These are phyloP conservation scores for Hemiscyllium ocellatum DNA, from an alignment of 2,113 vertebrate genomes.

Conservation along the genomic window DNA sequence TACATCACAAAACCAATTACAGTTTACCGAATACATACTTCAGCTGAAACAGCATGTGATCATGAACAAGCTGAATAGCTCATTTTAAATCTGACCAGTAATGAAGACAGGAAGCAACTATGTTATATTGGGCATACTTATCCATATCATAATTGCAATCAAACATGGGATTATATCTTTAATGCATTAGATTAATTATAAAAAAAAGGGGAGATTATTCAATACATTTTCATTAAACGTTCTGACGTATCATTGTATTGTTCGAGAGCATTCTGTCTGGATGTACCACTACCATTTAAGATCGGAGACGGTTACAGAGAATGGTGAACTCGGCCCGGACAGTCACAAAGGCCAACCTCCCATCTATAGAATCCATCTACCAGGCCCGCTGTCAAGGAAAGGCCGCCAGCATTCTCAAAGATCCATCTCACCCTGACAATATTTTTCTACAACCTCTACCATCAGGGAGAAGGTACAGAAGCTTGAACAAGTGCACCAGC, in stretches of 20 bases:
- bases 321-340: too few species aligned
- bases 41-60: background rate
- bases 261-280: too few species aligned
- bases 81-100: constrained; percentile 9
- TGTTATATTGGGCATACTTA: background rate
- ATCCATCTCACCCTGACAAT: too few species aligned
- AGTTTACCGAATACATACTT: background rate
- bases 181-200: background rate
- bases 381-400: too few species aligned
- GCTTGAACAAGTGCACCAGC: too few species aligned
- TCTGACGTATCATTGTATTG: background rate
- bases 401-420: too few species aligned
- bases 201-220: background rate
- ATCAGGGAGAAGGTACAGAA: too few species aligned
- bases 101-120: background rate
- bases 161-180: background rate
- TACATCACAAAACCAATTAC: constrained; percentile 31
- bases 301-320: too few species aligned
- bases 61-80: background rate
- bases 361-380: too few species aligned
- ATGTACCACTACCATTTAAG: too few species aligned
- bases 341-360: too few species aligned
- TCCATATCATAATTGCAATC: background rate
- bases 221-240: background rate
- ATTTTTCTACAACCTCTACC: too few species aligned